Evolutionary conservation across 2,113 vertebrate species (phyloP), one percentile per base, ranked within the genome.

Genomic region (Callipepla squamata): DNA sequence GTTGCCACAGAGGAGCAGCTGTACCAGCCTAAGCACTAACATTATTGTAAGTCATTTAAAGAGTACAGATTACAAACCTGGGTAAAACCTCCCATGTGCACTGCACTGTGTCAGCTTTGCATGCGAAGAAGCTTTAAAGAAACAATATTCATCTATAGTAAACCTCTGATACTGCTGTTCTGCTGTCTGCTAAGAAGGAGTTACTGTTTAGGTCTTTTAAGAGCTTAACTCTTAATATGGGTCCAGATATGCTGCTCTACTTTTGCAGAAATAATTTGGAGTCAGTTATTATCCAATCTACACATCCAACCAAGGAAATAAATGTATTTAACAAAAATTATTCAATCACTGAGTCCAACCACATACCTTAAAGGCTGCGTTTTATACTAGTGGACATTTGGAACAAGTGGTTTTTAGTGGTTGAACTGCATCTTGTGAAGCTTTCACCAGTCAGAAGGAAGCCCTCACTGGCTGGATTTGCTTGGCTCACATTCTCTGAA

Each of bases 11-110:
- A 93, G 47, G 18, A 93, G 59, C 34, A 80, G 68, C 66, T 11
- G 34, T 63, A 32, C 28, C 7, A 84, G 44, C 0, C 0, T 63
- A 70, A 77, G 75, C 47, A 16, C 58, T 85, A 62, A 45, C 19
- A 25, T 48, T 73, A 50, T 19, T 77, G 12, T 38, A 87, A 80
- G 42, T 66, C 53, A 36, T 69, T 81, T 66, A 48, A 89, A 57
- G 22, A 36, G 13, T 17, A 14, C 53, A 76, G 44, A 59, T 75
- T 87, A 23, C 51, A 59, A 51, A 69, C 7, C 26, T 4, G 40
- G 17, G 15, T 6, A 30, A n/a, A 26, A 15, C 18, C 47, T 68
- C n/a, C 61, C 11, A 0, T 34, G 62, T 36, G 84, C 4, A 0
- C 28, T 2, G 1, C 55, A 5, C 5, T 3, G 9, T 44, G 44